Evolutionary conservation across 2,797 vertebrate genomes (phyloP).

Genomic region (Cyclura pinguis): DNA sequence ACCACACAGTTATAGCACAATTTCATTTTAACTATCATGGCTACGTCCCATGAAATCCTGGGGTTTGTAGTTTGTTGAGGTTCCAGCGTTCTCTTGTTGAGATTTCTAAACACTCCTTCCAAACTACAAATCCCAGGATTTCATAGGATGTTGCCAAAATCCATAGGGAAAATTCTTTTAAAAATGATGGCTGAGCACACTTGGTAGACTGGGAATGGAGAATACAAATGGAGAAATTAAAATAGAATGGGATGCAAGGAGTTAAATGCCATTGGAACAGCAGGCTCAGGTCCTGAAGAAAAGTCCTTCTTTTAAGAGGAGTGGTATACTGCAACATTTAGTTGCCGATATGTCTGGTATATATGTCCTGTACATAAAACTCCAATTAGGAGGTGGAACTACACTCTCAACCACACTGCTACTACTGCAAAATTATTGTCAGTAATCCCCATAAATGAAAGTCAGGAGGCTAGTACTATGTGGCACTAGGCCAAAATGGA

Average conservation of each 20-base stretch:
- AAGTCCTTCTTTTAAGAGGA: background rate
- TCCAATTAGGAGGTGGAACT: conserved; percentile 6
- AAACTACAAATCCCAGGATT: no score
- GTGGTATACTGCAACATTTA: background rate
- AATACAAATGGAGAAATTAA: background rate
- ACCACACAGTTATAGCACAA: no score
- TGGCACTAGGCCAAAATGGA: background rate
- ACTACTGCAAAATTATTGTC: background rate
- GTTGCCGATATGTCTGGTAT: background rate
- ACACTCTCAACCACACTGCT: background rate
- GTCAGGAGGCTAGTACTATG: background rate
- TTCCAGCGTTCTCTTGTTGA: no score
- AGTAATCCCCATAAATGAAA: background rate
- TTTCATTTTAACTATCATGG: no score
- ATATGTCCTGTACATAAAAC: background rate
- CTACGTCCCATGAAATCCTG: no score
- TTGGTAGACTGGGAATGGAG: background rate
- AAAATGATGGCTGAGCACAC: no score
- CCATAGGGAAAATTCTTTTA: no score
- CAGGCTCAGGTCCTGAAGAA: background rate
- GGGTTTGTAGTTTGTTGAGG: no score
- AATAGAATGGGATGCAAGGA: background rate
- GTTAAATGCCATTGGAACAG: background rate
- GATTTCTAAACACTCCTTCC: no score
- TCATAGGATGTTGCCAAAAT: no score